Evolutionary conservation across 2,888 invertebrate genomes (phyloP).

Genomic region (Xestia ashworthii): DNA sequence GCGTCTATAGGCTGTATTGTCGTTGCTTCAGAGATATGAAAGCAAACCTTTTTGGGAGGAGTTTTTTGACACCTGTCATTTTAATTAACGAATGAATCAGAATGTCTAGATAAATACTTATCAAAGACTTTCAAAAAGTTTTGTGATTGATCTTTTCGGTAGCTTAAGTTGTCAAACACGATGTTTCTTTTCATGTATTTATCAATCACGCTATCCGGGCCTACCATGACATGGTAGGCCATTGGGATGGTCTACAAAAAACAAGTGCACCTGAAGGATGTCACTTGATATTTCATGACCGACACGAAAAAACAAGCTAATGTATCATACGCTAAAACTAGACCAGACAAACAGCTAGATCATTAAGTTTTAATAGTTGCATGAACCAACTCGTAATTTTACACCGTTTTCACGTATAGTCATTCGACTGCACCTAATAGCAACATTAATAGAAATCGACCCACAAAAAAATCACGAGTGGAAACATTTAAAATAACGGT

Average conservation of each 20-base stretch:
- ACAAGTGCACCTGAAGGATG: not conserved
- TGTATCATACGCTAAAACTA: not conserved
- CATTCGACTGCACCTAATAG: slow-evolving; percentile 23
- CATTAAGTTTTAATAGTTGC: not conserved
- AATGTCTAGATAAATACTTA: not conserved
- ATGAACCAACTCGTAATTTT: slow-evolving; percentile 11
- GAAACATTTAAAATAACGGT: slow-evolving; percentile 79
- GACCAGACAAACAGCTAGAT: not conserved
- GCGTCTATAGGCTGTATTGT: too few relatives aligned
- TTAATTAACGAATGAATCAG: not conserved
- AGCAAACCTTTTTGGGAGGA: not conserved
- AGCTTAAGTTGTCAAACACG: not conserved
- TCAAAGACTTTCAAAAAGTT: not conserved
- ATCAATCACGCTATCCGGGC: too few relatives aligned
- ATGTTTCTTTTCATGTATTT: too few relatives aligned
- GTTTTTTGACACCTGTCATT: not conserved
- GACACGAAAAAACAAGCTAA: not conserved
- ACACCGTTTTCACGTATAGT: slow-evolving; percentile 13
- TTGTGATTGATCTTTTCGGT: not conserved
- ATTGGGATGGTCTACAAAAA: not conserved
- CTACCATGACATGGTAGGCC: too few relatives aligned
- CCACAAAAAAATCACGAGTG: slow-evolving; percentile 70
- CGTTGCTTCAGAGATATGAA: too few relatives aligned
- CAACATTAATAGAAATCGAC: slow-evolving; percentile 69
- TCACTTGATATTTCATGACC: not conserved